Conservation (phyloP, 2,888 invertebrate species). For the Steinernema hermaphroditum region DNA sequence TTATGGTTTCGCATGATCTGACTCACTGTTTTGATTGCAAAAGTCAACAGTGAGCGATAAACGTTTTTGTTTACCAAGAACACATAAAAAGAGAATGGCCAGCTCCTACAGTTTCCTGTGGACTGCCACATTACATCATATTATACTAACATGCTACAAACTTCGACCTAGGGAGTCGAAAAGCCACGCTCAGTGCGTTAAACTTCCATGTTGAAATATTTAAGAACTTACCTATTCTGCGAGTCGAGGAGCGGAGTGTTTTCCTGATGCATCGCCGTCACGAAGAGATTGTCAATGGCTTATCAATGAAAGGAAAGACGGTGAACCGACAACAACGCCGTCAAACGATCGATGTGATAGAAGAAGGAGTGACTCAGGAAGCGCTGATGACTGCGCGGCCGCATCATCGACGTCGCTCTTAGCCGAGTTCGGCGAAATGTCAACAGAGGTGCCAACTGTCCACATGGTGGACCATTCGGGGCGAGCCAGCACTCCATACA, state of each 20-base stretch:
- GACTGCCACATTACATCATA: no score
- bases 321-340: slow-evolving; percentile 20
- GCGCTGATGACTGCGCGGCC: not conserved
- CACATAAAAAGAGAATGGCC: no score
- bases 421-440: not conserved
- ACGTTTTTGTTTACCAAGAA: no score
- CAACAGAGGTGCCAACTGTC: not conserved
- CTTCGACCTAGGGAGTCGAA: no score
- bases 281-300: not conserved
- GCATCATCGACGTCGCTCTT: not conserved
- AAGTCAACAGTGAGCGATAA: no score
- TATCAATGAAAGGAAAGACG: not conserved
- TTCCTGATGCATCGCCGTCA: slow-evolving; percentile 19
- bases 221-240: slow-evolving; percentile 13
- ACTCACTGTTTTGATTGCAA: no score
- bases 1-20: not conserved
- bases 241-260: slow-evolving; percentile 14
- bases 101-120: no score
- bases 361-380: slow-evolving; percentile 19
- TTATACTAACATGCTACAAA: no score
- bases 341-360: not conserved
- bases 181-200: no score
- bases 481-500: not conserved
- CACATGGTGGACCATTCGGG: not conserved
- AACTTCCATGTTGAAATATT: not conserved